A percentile compares a stretch with the other conserved stretches of the same genome.
Evolutionary conservation across 2,797 vertebrate species (phyloP).

Genomic region (Silurus lanzhouensis): DNA sequence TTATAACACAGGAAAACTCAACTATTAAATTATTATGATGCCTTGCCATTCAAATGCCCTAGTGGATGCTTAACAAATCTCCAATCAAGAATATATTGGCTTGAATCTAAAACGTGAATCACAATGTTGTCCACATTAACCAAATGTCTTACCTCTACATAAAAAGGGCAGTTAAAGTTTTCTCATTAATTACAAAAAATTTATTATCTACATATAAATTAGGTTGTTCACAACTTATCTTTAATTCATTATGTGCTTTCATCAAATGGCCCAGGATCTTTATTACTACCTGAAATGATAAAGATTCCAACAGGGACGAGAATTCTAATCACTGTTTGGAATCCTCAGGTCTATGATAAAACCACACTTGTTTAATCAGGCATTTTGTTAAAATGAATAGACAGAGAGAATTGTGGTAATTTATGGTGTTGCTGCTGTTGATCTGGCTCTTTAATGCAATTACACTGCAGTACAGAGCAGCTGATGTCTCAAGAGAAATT

Average conservation of each 20-base stretch:
- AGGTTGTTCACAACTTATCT: neutral
- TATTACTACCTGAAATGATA: neutral
- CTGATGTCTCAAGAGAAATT: neutral
- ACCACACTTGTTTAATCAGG: neutral
- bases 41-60: neutral
- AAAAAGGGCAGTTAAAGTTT: neutral
- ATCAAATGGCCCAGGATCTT: neutral
- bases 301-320: neutral
- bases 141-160: neutral
- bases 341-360: neutral
- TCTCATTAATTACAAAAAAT: neutral
- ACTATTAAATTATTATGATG: neutral
- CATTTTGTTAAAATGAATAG: conserved; percentile 6
- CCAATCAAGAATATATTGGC: neutral
- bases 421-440: neutral
- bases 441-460: neutral
- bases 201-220: neutral
- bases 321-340: neutral
- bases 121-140: neutral
- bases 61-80: neutral
- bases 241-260: neutral
- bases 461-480: neutral
- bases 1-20: neutral
- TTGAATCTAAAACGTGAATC: neutral
- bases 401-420: neutral